Evolutionary conservation across 2,113 vertebrate genomes (phyloP).

Genomic region (Macquaria australasica): DNA sequence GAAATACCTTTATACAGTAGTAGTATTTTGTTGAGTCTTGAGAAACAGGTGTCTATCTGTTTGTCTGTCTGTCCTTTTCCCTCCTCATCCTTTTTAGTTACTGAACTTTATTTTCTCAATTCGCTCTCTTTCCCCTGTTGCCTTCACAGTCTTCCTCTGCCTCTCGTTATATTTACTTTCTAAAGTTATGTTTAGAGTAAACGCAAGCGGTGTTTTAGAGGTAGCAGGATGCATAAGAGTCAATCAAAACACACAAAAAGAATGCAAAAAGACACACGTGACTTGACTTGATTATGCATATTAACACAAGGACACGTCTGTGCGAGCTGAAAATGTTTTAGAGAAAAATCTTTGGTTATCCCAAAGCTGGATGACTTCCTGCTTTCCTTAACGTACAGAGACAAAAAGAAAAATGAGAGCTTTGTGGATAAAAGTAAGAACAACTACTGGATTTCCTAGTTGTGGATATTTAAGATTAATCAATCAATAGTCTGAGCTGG

Average conservation of each 20-base stretch:
- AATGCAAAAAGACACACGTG: no score
- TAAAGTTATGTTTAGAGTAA: no score
- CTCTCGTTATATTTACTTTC: not conserved
- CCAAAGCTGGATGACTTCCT: not conserved
- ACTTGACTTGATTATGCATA: no score
- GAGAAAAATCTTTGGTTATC: no score
- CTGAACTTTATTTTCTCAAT: not conserved
- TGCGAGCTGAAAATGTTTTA: not conserved
- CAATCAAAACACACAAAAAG: not conserved
- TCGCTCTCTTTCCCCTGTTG: not conserved
- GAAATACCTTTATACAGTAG: conserved; percentile 1
- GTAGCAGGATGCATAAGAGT: not conserved
- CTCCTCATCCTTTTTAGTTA: not conserved
- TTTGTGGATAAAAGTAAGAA: not conserved
- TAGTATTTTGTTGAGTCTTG: not conserved
- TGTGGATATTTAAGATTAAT: not conserved
- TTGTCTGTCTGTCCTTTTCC: not conserved
- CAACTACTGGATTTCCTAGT: not conserved
- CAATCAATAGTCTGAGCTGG: not conserved
- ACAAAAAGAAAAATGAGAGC: not conserved
- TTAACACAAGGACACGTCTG: not conserved
- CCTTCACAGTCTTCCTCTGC: not conserved
- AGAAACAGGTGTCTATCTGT: not conserved
- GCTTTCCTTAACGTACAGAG: not conserved
- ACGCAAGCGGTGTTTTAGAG: not conserved